A percentile compares a stretch with the other conserved stretches of the same genome.
Evolutionary conservation across 1,140 invertebrate species (phyloP).

Genomic region (Fopius arisanus): DNA sequence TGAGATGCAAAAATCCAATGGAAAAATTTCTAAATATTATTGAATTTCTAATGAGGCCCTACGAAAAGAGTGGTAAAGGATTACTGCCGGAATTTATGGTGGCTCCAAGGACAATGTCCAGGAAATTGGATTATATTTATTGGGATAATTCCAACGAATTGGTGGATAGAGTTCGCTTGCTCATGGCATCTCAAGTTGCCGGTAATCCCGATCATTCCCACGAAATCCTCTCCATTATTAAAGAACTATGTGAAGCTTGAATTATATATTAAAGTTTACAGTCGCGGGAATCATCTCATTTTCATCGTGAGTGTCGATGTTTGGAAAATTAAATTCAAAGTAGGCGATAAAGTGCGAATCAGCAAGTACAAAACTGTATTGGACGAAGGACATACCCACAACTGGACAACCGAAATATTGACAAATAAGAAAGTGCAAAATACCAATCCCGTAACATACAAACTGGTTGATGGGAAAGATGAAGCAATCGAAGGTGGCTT

Average conservation of each 20-base stretch:
- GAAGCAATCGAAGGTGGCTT: not conserved
- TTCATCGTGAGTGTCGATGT: too few relatives aligned
- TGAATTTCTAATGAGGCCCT: too few relatives aligned
- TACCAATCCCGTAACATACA: not conserved
- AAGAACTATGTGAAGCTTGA: too few relatives aligned
- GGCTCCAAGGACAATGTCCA: too few relatives aligned
- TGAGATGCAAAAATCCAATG: too few relatives aligned
- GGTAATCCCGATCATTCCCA: not conserved
- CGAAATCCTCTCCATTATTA: constrained; percentile 15
- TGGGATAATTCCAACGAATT: constrained; percentile 15
- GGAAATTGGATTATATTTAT: constrained; percentile 1
- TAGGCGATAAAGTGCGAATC: not conserved
- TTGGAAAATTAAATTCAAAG: not conserved
- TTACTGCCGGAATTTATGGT: too few relatives aligned
- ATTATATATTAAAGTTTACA: too few relatives aligned
- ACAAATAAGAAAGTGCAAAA: not conserved
- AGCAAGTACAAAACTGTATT: not conserved
- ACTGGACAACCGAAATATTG: constrained; percentile 17
- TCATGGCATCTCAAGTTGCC: not conserved
- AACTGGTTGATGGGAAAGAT: not conserved
- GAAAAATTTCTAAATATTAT: too few relatives aligned
- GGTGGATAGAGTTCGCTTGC: not conserved
- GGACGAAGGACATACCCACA: not conserved
- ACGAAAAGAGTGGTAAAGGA: too few relatives aligned
- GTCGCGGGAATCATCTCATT: too few relatives aligned